Conservation (phyloP, 2,888 invertebrate species). For the Synergus laeviventris region DNA sequence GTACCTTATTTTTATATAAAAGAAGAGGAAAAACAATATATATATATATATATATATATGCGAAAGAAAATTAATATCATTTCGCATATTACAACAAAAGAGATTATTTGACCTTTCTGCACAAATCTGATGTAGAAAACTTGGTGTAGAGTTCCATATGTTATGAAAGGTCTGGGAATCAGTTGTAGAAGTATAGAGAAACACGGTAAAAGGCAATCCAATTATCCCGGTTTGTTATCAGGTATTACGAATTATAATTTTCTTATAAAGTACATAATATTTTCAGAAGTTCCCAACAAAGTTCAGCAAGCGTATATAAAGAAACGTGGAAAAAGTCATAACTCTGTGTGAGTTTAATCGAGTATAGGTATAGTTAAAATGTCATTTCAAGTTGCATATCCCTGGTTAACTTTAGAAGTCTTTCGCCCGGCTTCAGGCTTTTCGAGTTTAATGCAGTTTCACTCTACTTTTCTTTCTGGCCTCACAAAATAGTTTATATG, state of each 20-base stretch:
- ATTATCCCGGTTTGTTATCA: neutral
- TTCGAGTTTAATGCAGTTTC: neutral
- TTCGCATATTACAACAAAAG: no score
- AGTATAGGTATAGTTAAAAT: neutral
- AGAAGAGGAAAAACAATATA: no score
- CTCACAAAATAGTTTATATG: neutral
- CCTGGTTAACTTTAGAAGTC: neutral
- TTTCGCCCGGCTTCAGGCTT: neutral
- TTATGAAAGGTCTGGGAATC: neutral
- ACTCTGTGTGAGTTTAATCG: neutral
- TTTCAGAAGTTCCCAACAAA: conserved; percentile 1
- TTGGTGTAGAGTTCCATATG: no score
- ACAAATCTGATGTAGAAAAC: no score
- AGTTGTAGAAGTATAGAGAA: neutral
- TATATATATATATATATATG: no score
- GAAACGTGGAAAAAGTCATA: neutral
- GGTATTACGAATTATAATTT: neutral
- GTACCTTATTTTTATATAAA: no score
- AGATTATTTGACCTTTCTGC: no score
- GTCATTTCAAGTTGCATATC: conserved; percentile 15
- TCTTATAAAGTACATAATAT: neutral
- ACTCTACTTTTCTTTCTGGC: neutral
- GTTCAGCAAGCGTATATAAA: conserved; percentile 4
- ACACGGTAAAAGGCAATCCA: neutral
- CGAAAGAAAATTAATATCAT: no score